phyloP scores from a whole-genome alignment of 2,888 invertebrate genomes.

The Perdita meconis region DNA sequence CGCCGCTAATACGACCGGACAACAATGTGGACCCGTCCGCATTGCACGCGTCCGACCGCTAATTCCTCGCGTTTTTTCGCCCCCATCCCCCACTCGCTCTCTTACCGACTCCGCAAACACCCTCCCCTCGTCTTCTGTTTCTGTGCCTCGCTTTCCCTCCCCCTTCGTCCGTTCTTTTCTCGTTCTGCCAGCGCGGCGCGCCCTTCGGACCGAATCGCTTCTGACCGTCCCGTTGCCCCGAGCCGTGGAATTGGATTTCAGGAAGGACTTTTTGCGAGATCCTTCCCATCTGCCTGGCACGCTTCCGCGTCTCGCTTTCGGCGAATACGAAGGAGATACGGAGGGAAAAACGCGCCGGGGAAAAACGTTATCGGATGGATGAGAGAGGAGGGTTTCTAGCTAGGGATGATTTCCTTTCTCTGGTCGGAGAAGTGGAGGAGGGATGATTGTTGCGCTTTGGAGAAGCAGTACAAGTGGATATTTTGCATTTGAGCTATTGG shows the following conservation, averaged over 20 bases:
- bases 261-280: slow-evolving; percentile 68
- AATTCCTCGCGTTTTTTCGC: slow-evolving; percentile 76
- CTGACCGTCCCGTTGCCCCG: slow-evolving; percentile 58
- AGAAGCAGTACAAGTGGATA: no score
- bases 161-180: slow-evolving; percentile 19
- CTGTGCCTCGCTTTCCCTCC: slow-evolving; percentile 25
- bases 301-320: slow-evolving; percentile 35
- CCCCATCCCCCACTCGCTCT: slow-evolving; percentile 37
- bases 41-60: slow-evolving; percentile 82
- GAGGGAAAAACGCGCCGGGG: background rate
- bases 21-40: slow-evolving; percentile 80
- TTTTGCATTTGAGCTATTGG: no score
- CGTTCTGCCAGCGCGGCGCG: background rate
- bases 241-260: slow-evolving; percentile 77
- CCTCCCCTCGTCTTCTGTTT: slow-evolving; percentile 25
- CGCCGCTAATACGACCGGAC: slow-evolving; percentile 79
- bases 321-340: slow-evolving; percentile 1
- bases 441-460: no score
- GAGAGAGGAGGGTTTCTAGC: no score
- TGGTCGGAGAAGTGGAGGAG: no score
- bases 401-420: no score
- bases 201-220: slow-evolving; percentile 28
- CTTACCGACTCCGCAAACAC: slow-evolving; percentile 31
- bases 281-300: slow-evolving; percentile 58
- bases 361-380: slow-evolving; percentile 1